These are phyloP conservation scores for Dexiosoma caninum DNA, from an alignment of 2,888 invertebrate genomes.

Conservation along the genomic window DNA sequence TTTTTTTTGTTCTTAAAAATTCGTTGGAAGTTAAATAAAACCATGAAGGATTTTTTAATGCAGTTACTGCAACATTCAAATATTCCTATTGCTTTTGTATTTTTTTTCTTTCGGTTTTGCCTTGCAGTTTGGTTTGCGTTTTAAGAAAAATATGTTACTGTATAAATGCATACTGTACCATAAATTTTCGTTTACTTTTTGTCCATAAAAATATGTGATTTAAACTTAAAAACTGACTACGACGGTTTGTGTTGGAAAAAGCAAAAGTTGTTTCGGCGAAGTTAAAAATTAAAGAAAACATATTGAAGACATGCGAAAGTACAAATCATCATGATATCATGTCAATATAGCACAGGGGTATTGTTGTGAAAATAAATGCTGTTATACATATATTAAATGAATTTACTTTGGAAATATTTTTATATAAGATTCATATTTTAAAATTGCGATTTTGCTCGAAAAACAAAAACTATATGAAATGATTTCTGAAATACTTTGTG, in stretches of 20 bases:
- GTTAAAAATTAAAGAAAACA: conserved; percentile 32
- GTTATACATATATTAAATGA: no score
- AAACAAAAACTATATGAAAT: no score
- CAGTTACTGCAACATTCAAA: conserved; percentile 5
- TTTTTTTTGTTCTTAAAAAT: neutral
- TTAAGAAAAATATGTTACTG: neutral
- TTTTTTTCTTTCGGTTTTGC: neutral
- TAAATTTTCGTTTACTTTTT: neutral
- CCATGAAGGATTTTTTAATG: conserved; percentile 3
- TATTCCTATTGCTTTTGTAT: neutral
- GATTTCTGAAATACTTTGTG: no score
- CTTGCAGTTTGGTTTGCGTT: conserved; percentile 3
- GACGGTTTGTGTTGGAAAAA: neutral
- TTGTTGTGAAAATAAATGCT: neutral
- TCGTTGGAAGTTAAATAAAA: conserved; percentile 15
- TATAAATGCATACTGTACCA: neutral
- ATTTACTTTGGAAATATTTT: no score
- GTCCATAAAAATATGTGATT: conserved; percentile 1
- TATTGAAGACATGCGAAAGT: conserved; percentile 29
- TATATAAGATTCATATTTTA: no score
- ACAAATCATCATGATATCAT: conserved; percentile 8
- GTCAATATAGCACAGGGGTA: neutral
- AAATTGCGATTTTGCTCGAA: no score
- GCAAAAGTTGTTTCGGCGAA: neutral
- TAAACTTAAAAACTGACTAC: neutral